These are phyloP conservation scores for Calephelis perditalis DNA, from an alignment of 2,888 invertebrate species.

Conservation along the genomic window DNA sequence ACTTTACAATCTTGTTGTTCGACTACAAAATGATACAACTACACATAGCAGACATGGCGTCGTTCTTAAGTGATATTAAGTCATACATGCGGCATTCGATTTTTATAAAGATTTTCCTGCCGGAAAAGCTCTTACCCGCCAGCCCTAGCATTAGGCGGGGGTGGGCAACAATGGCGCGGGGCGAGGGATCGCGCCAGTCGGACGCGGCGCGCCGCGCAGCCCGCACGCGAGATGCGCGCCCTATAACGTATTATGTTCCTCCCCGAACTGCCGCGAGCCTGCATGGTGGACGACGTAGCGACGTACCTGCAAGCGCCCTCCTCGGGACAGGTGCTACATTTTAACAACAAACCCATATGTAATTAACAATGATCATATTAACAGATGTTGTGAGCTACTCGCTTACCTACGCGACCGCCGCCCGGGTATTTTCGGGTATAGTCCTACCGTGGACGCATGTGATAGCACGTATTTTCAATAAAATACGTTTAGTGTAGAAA, in stretches of 20 bases:
- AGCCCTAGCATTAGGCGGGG: slow-evolving; percentile 52
- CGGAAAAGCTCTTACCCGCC: slow-evolving; percentile 49
- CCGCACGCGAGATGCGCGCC: slow-evolving; percentile 70
- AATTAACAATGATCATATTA: slow-evolving; percentile 79
- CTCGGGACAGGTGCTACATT: slow-evolving; percentile 91
- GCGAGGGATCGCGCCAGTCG: slow-evolving; percentile 54
- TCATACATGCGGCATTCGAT: slow-evolving; percentile 19
- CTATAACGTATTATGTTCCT: slow-evolving; percentile 87
- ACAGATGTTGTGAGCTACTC: slow-evolving; percentile 77
- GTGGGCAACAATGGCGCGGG: slow-evolving; percentile 38
- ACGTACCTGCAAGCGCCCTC: slow-evolving; percentile 96
- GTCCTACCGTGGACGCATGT: slow-evolving; percentile 41
- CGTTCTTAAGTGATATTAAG: slow-evolving; percentile 13
- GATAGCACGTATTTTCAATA: slow-evolving; percentile 31
- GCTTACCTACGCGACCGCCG: slow-evolving; percentile 71
- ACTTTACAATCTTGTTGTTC: too few species aligned
- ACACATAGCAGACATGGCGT: slow-evolving; percentile 18
- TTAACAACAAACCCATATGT: slow-evolving; percentile 77
- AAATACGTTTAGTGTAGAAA: too few species aligned
- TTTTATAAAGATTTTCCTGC: slow-evolving; percentile 15
- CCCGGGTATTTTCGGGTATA: slow-evolving; percentile 73
- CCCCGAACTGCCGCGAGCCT: slow-evolving; percentile 95
- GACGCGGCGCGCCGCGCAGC: slow-evolving; percentile 74
- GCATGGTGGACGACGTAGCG: slow-evolving; percentile 97
- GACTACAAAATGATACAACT: too few species aligned